Evolutionary conservation across 2,888 invertebrate species (phyloP).

Genomic region (Dolichopus griseipennis): DNA sequence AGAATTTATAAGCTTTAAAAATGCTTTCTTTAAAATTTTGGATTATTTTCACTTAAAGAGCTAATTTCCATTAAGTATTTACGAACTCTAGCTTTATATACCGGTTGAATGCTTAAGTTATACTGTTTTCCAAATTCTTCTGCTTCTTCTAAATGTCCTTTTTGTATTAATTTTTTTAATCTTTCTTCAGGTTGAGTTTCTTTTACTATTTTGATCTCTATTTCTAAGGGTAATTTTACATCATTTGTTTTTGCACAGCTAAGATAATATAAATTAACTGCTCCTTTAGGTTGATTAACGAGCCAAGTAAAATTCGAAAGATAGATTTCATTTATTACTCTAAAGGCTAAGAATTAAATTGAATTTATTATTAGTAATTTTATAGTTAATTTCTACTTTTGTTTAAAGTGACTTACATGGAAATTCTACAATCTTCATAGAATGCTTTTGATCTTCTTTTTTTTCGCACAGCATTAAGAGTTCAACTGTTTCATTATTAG

Average conservation of each 20-base stretch:
- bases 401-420: slow-evolving; percentile 31
- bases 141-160: slow-evolving; percentile 40
- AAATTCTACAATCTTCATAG: slow-evolving; percentile 38
- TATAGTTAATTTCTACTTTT: no score
- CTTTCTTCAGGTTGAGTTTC: slow-evolving; percentile 42
- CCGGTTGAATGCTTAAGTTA: slow-evolving; percentile 38
- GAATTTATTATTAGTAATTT: not conserved
- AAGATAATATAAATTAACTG: slow-evolving; percentile 40
- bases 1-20: slow-evolving; percentile 29
- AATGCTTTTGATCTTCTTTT: slow-evolving; percentile 22
- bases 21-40: slow-evolving; percentile 26
- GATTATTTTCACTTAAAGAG: slow-evolving; percentile 23
- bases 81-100: slow-evolving; percentile 39
- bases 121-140: slow-evolving; percentile 41
- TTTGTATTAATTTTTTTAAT: slow-evolving; percentile 39
- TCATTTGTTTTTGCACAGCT: slow-evolving; percentile 27
- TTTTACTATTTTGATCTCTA: slow-evolving; percentile 39
- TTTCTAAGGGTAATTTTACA: slow-evolving; percentile 29
- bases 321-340: slow-evolving; percentile 34
- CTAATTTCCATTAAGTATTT: slow-evolving; percentile 32
- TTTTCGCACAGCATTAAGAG: slow-evolving; percentile 35
- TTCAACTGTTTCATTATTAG: slow-evolving; percentile 35
- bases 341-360: slow-evolving; percentile 30
- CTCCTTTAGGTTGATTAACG: slow-evolving; percentile 37
- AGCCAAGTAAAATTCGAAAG: slow-evolving; percentile 36